phyloP scores from a whole-genome alignment of 23 tunicate genomes.

The Halocynthia aurantium region DNA sequence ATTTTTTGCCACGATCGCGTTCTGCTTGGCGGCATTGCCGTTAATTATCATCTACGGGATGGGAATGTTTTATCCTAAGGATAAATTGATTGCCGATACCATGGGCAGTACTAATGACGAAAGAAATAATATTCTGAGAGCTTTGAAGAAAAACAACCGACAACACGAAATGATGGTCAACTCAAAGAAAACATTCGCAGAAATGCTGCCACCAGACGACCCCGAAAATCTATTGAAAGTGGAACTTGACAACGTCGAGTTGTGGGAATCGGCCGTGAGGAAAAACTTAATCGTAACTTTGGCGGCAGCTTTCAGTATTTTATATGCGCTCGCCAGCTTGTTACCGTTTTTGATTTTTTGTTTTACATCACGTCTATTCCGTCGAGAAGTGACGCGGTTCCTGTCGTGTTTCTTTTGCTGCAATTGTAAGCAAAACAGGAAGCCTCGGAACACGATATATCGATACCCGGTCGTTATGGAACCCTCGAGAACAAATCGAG shows the following conservation, averaged over 20 bases:
- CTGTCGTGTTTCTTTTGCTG: constrained; percentile 1
- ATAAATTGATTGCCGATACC: background rate
- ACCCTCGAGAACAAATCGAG: constrained; percentile 8
- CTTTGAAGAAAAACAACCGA: background rate
- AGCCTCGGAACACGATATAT: no score
- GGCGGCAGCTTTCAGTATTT: constrained; percentile 9
- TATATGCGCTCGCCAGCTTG: constrained; percentile 9
- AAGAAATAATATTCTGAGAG: background rate
- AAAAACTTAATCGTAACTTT: constrained; percentile 14
- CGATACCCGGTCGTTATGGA: background rate
- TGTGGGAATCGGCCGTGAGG: background rate
- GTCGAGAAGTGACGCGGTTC: background rate
- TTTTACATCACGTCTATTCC: constrained; percentile 10
- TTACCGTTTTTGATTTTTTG: constrained; percentile 17
- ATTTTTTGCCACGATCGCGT: background rate
- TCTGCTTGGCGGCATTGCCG: background rate
- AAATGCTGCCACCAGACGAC: background rate
- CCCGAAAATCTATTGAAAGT: background rate
- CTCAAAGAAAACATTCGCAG: background rate
- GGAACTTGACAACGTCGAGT: background rate
- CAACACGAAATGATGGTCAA: background rate
- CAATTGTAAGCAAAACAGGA: background rate
- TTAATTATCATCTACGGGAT: background rate
- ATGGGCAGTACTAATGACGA: background rate
- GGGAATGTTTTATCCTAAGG: constrained; percentile 20